Percentiles rank a stretch among this genome's conserved stretches.
phyloP scores from a whole-genome alignment of 1,140 invertebrate species.

The Portunus trituberculatus region DNA sequence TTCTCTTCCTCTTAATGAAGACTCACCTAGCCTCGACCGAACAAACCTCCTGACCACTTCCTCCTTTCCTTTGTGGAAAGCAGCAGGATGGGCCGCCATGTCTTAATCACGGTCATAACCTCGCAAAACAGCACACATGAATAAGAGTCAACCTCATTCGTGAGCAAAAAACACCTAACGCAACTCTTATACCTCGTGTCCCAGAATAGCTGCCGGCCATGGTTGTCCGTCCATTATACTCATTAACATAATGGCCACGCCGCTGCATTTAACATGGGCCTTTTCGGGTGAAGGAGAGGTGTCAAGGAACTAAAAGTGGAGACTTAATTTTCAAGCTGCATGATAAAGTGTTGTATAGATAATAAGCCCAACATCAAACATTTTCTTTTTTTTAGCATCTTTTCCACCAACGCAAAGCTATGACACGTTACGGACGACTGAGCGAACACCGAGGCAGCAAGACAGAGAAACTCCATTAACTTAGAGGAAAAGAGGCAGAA shows the following conservation, averaged over 20 bases:
- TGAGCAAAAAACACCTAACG: not conserved
- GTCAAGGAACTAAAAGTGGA: not conserved
- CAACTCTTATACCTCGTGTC: not conserved
- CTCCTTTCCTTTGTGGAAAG: not conserved
- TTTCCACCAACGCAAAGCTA: too few relatives aligned
- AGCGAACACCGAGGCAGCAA: too few relatives aligned
- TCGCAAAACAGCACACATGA: not conserved
- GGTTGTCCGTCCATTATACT: not conserved
- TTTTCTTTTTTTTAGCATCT: not conserved
- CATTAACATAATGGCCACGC: constrained; percentile 12
- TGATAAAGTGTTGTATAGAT: not conserved
- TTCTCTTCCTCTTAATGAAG: not conserved
- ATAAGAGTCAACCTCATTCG: not conserved
- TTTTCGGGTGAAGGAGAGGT: not conserved
- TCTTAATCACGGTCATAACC: too few relatives aligned
- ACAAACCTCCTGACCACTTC: not conserved
- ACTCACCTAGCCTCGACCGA: not conserved
- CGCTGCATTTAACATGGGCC: not conserved
- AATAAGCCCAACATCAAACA: not conserved
- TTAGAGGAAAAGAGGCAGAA: too few relatives aligned
- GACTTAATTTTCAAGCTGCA: not conserved
- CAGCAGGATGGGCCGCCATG: too few relatives aligned
- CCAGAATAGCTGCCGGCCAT: not conserved
- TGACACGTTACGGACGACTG: too few relatives aligned
- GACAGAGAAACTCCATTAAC: too few relatives aligned